These are phyloP conservation scores for Lottia scabra DNA, from an alignment of 2,888 invertebrate species.

Conservation along the genomic window DNA sequence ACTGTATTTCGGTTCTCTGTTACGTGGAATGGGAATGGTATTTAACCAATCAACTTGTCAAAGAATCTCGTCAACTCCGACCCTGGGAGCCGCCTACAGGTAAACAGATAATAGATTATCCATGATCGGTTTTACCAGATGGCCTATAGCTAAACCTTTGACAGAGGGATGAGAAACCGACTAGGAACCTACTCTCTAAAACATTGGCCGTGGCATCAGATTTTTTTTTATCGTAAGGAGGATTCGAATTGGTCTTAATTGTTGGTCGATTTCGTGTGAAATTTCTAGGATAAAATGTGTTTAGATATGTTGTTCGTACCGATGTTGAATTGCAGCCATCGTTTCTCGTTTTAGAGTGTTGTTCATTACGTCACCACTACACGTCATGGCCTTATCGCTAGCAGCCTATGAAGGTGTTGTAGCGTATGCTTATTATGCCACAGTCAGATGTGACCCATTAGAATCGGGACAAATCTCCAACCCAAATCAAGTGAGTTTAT, in stretches of 20 bases:
- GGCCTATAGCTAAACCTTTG: no score
- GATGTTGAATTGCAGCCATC: no score
- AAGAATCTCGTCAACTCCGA: constrained; percentile 47
- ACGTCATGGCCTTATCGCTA: constrained; percentile 37
- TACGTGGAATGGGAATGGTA: constrained; percentile 43
- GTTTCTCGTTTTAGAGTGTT: constrained; percentile 35
- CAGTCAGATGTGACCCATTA: constrained; percentile 49
- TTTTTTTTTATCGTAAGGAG: no score
- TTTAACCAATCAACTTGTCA: constrained; percentile 53
- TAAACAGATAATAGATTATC: no score
- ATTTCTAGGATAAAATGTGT: no score
- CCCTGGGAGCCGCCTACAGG: constrained; percentile 39
- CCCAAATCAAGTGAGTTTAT: constrained; percentile 60
- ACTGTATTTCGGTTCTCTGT: constrained; percentile 39
- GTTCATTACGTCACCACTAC: constrained; percentile 39
- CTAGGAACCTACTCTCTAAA: no score
- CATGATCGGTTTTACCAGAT: no score
- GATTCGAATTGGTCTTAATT: no score
- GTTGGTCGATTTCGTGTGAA: no score
- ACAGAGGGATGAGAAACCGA: no score
- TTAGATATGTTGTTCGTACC: no score
- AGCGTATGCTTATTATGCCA: constrained; percentile 50
- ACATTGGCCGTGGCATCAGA: no score
- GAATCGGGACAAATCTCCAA: constrained; percentile 43
- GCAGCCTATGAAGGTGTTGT: constrained; percentile 50